These are phyloP conservation scores for Macrobrachium nipponense DNA, from an alignment of 1,140 invertebrate genomes.

Conservation along the genomic window DNA sequence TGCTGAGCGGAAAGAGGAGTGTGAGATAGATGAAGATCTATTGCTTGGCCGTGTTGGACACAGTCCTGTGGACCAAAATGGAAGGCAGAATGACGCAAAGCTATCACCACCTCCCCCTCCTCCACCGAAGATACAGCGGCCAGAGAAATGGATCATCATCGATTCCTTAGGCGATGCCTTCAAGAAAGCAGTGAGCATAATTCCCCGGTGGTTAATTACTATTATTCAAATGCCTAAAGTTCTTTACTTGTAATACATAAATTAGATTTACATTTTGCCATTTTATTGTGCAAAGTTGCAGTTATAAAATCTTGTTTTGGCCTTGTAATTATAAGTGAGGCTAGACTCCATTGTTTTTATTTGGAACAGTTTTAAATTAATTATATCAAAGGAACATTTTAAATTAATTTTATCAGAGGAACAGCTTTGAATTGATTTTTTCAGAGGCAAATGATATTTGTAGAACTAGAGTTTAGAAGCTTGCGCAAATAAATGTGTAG, in stretches of 20 bases:
- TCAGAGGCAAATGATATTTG: too few relatives aligned
- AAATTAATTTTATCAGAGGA: too few relatives aligned
- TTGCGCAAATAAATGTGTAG: too few relatives aligned
- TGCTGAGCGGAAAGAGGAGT: neutral
- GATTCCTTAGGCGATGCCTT: constrained; percentile 39
- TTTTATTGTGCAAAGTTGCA: too few relatives aligned
- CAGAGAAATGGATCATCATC: constrained; percentile 44
- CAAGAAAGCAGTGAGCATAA: constrained; percentile 33
- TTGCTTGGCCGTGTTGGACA: constrained; percentile 14
- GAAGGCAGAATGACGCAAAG: neutral
- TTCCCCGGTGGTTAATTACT: neutral
- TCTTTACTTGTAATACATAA: neutral
- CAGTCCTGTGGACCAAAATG: neutral
- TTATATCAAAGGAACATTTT: too few relatives aligned
- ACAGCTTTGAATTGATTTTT: too few relatives aligned
- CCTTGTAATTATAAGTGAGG: too few relatives aligned
- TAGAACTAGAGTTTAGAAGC: too few relatives aligned
- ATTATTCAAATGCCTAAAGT: too few relatives aligned
- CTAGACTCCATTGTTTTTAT: too few relatives aligned
- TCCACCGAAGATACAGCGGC: constrained; percentile 24
- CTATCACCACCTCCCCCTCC: constrained; percentile 12
- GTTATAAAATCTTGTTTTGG: too few relatives aligned
- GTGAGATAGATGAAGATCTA: constrained; percentile 25
- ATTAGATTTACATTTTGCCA: neutral
- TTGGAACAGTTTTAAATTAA: too few relatives aligned